Evolutionary conservation across 2,113 vertebrate genomes (phyloP).

Genomic region (Hemiscyllium ocellatum): DNA sequence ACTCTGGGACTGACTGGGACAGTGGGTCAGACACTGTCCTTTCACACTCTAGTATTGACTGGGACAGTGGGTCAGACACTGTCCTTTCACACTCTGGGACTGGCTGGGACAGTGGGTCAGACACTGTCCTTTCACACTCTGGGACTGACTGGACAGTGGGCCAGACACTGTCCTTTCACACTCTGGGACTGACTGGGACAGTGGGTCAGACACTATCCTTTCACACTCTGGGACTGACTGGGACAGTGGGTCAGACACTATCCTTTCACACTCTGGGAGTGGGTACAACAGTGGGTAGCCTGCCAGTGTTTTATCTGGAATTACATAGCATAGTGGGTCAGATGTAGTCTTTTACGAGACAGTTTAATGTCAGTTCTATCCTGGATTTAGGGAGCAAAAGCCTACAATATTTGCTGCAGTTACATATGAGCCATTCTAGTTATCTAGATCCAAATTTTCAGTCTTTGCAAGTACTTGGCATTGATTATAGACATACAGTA

Average conservation of each 20-base stretch:
- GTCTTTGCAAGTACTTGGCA: not conserved
- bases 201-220: not conserved
- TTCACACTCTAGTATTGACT: not conserved
- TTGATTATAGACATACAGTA: not conserved
- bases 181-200: not conserved
- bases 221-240: too few species aligned
- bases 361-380: not conserved
- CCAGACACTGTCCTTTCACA: not conserved
- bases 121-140: not conserved
- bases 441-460: not conserved
- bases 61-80: not conserved
- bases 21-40: not conserved
- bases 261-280: not conserved
- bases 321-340: not conserved
- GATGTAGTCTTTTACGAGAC: not conserved
- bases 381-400: not conserved
- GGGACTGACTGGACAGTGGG: not conserved
- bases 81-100: not conserved
- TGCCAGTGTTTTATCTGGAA: not conserved
- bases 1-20: not conserved
- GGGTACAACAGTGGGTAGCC: not conserved
- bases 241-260: not conserved
- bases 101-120: not conserved
- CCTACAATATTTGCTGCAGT: not conserved
- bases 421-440: not conserved